Percentiles rank a stretch among this genome's conserved stretches.
Conservation (phyloP, 2,797 vertebrate species). For the Gallirallus australis region DNA sequence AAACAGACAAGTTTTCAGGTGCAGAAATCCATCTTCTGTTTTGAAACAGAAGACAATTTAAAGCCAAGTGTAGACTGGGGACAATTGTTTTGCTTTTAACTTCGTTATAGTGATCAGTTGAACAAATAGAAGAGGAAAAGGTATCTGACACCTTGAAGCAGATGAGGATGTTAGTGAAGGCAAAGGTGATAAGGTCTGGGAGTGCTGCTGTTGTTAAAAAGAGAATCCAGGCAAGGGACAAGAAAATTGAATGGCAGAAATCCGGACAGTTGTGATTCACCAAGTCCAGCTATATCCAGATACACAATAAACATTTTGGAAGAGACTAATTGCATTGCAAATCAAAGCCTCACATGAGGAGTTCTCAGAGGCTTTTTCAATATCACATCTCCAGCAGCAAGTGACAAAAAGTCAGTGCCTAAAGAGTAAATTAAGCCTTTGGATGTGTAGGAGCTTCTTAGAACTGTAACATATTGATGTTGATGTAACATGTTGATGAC, state of each 20-base stretch:
- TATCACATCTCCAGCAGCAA: not conserved
- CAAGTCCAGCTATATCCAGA: not conserved
- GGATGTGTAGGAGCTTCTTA: not conserved
- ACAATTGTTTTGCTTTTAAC: slow-evolving; percentile 21
- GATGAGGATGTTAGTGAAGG: not conserved
- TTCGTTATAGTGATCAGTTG: not conserved
- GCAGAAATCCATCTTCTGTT: not conserved
- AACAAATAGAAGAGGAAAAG: not conserved
- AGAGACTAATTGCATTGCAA: not conserved
- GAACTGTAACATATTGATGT: not conserved
- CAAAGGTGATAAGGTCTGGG: not conserved
- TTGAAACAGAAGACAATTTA: slow-evolving; percentile 8
- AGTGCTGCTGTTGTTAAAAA: not conserved
- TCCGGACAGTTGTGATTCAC: not conserved
- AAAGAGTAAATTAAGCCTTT: not conserved
- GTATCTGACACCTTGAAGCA: not conserved
- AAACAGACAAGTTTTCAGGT: not conserved
- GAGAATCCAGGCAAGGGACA: not conserved
- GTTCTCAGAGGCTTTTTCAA: not conserved
- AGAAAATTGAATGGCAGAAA: not conserved
- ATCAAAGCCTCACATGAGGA: not conserved
- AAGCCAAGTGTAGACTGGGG: not conserved
- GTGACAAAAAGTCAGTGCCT: not conserved
- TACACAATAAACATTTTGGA: not conserved
- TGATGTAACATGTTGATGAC: no score